These are phyloP conservation scores for Netelia inedita DNA, from an alignment of 2,888 invertebrate genomes.

Conservation along the genomic window DNA sequence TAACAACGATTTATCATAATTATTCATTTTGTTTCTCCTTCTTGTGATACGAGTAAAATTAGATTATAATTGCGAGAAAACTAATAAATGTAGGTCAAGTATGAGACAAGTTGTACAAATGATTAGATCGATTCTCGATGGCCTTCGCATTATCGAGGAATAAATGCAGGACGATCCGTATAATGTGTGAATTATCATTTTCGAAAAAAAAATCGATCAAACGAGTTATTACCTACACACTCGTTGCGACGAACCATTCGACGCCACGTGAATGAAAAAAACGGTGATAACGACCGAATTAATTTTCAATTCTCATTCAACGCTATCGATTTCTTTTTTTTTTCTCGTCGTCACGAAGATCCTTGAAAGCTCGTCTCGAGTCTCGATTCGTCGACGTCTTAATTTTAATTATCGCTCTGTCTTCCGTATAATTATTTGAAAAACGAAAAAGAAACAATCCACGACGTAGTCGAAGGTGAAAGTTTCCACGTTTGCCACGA, in stretches of 20 bases:
- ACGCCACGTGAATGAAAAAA: conserved; percentile 1
- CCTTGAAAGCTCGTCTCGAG: conserved; percentile 6
- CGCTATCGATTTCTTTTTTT: background rate
- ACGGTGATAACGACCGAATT: background rate
- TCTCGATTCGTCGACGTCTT: background rate
- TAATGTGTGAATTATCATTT: conserved; percentile 38
- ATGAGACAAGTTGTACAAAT: conserved; percentile 48
- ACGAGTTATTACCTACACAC: conserved; percentile 13
- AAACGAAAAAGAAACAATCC: background rate
- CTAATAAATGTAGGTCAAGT: conserved; percentile 57
- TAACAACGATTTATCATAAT: no score
- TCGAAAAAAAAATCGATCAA: conserved; percentile 22
- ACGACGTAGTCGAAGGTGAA: background rate
- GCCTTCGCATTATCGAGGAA: conserved; percentile 54
- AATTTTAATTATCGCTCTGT: background rate
- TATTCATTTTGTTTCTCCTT: no score
- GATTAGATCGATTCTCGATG: conserved; percentile 25
- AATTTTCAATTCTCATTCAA: conserved; percentile 16
- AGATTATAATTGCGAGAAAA: conserved; percentile 54
- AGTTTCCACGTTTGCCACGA: background rate
- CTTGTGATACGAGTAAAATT: background rate
- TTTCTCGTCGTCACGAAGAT: conserved; percentile 13
- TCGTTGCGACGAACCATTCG: background rate
- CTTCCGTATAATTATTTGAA: background rate
- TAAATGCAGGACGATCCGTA: conserved; percentile 8